phyloP scores from a whole-genome alignment of 2,797 vertebrate species.

The Danio jaintianensis region DNA sequence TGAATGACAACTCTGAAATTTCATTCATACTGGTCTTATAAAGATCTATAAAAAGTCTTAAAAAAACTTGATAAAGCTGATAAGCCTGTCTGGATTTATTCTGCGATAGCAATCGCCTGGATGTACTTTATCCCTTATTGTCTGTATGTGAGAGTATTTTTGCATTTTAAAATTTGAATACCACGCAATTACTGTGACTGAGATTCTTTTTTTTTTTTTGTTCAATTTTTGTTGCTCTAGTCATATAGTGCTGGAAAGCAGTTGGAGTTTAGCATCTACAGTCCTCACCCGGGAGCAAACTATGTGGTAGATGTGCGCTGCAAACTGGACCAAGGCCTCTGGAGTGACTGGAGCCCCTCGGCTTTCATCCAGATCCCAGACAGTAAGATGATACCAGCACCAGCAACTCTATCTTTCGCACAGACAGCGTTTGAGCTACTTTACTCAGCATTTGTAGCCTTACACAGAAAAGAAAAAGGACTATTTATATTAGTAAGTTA shows the following conservation, averaged over 20 bases:
- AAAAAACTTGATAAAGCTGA: too few relatives aligned
- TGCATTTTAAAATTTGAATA: neutral
- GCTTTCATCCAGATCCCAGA: conserved; percentile 69
- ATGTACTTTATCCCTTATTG: too few relatives aligned
- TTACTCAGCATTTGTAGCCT: neutral
- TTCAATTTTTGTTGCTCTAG: conserved; percentile 63
- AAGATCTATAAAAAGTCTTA: too few relatives aligned
- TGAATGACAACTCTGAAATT: too few relatives aligned
- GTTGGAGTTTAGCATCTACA: conserved; percentile 78
- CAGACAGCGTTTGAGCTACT: neutral
- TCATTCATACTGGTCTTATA: too few relatives aligned
- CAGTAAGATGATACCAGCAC: conserved; percentile 75
- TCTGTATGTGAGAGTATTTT: neutral
- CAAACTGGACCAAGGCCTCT: conserved; percentile 81
- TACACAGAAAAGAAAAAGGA: neutral
- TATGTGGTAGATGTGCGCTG: conserved; percentile 86
- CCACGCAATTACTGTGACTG: neutral
- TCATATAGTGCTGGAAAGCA: conserved; percentile 75
- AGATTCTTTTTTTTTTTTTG: neutral
- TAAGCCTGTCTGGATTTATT: too few relatives aligned
- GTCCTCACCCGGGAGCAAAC: conserved; percentile 74
- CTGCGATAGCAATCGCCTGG: too few relatives aligned
- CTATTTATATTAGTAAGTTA: too few relatives aligned
- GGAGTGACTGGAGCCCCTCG: conserved; percentile 86
- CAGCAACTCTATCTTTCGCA: conserved; percentile 14